Conservation (phyloP, 2,888 invertebrate genomes). For the Ornithoptera alexandrae region DNA sequence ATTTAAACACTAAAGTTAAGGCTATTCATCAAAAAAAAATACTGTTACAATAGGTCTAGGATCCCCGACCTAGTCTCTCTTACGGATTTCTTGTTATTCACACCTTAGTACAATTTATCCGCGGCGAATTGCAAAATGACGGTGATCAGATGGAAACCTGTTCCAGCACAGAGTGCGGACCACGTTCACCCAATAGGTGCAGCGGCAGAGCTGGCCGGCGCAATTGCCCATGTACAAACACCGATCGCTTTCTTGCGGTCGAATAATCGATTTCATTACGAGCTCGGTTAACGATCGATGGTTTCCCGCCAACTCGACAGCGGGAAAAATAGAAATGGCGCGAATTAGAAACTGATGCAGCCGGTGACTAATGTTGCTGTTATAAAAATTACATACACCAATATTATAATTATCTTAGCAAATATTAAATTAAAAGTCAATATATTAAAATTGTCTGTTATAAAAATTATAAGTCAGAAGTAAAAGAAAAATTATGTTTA, state of each 20-base stretch:
- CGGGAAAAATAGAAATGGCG: conserved; percentile 11
- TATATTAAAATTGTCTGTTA: too few relatives aligned
- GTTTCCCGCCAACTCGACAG: conserved; percentile 4
- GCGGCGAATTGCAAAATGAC: background rate
- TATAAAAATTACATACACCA: too few relatives aligned
- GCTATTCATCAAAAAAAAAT: too few relatives aligned
- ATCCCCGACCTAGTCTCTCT: too few relatives aligned
- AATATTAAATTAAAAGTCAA: too few relatives aligned
- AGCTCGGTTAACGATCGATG: background rate
- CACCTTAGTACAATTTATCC: background rate
- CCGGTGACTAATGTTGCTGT: too few relatives aligned
- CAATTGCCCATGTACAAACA: conserved; percentile 1
- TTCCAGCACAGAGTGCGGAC: conserved; percentile 13
- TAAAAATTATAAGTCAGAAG: too few relatives aligned
- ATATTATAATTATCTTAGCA: too few relatives aligned
- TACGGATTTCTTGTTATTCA: background rate
- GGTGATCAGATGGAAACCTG: background rate
- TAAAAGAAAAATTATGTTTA: too few relatives aligned
- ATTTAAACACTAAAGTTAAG: too few relatives aligned
- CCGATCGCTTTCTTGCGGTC: conserved; percentile 24
- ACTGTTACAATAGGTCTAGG: too few relatives aligned
- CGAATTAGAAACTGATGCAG: background rate
- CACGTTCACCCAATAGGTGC: background rate
- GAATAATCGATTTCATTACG: conserved; percentile 21
- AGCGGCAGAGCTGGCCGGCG: background rate